These are phyloP conservation scores for Acinonyx jubatus DNA, from an alignment of 2,113 vertebrate genomes.

Conservation along the genomic window DNA sequence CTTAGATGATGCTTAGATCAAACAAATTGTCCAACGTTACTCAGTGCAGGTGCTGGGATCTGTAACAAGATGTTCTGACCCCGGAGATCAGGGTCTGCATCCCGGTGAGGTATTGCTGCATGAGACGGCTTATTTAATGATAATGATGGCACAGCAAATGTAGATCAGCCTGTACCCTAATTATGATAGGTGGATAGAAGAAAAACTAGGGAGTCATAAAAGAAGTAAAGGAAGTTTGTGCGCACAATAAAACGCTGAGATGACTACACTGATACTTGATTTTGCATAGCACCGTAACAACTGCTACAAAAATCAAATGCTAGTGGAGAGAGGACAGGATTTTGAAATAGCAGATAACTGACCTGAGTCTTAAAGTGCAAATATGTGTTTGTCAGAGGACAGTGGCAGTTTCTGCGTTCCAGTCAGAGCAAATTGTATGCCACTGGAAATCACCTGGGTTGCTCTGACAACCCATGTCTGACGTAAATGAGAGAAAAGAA, in stretches of 20 bases:
- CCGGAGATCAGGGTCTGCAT: not conserved
- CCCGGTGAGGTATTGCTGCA: not conserved
- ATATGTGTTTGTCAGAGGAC: not conserved
- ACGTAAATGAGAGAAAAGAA: not conserved
- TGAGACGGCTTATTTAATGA: not conserved
- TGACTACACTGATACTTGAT: not conserved
- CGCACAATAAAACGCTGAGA: not conserved
- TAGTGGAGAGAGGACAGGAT: not conserved
- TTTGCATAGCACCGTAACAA: not conserved
- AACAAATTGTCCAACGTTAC: not conserved
- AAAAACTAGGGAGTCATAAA: not conserved
- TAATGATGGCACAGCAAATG: not conserved
- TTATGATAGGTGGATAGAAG: slow-evolving; percentile 8
- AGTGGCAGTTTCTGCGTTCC: not conserved
- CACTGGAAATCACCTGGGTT: not conserved
- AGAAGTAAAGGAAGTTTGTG: not conserved
- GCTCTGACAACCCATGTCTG: not conserved
- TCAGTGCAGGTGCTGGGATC: not conserved
- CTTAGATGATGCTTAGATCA: not conserved
- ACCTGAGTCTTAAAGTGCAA: slow-evolving; percentile 22
- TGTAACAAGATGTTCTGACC: not conserved
- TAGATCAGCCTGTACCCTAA: not conserved
- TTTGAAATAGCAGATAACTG: slow-evolving; percentile 23
- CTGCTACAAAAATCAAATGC: not conserved
- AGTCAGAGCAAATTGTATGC: not conserved